Conservation (phyloP, 2,113 vertebrate genomes). For the Forbesichthys agassizii region DNA sequence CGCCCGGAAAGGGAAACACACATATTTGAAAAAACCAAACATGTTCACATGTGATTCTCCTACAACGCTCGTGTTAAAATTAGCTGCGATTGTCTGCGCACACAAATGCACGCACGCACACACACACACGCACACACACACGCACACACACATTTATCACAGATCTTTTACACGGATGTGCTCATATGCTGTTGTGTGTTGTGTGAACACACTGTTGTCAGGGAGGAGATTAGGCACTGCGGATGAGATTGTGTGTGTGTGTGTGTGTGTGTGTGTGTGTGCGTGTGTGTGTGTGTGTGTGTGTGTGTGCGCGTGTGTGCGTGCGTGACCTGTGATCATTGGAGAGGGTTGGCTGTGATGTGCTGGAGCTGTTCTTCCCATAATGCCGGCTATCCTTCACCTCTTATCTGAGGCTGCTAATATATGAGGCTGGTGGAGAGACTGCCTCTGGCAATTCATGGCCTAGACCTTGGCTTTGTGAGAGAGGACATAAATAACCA, state of each 20-base stretch:
- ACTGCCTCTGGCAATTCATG: slow-evolving; percentile 77
- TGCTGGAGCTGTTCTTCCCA: slow-evolving; percentile 61
- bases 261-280: slow-evolving; percentile 1
- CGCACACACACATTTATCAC: slow-evolving; percentile 5
- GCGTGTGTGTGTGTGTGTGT: neutral
- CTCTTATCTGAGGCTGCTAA: slow-evolving; percentile 80
- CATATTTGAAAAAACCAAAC: too few relatives aligned
- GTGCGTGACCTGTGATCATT: neutral
- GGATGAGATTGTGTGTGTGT: neutral
- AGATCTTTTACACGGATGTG: neutral
- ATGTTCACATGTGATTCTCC: too few relatives aligned
- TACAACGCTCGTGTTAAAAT: too few relatives aligned
- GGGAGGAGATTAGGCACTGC: too few relatives aligned
- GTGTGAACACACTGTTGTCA: neutral
- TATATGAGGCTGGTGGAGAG: slow-evolving; percentile 78
- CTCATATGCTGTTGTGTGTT: neutral
- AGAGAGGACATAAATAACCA: slow-evolving; percentile 84
- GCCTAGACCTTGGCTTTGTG: slow-evolving; percentile 84
- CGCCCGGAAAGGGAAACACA: too few relatives aligned
- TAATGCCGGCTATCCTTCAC: slow-evolving; percentile 80
- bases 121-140: neutral
- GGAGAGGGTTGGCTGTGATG: slow-evolving; percentile 16
- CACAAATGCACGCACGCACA: slow-evolving; percentile 8
- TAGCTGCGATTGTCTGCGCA: neutral
- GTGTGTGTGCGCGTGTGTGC: slow-evolving; percentile 1